Conservation (phyloP, 2,113 vertebrate genomes). For the Cyprinodon brontotheroides region DNA sequence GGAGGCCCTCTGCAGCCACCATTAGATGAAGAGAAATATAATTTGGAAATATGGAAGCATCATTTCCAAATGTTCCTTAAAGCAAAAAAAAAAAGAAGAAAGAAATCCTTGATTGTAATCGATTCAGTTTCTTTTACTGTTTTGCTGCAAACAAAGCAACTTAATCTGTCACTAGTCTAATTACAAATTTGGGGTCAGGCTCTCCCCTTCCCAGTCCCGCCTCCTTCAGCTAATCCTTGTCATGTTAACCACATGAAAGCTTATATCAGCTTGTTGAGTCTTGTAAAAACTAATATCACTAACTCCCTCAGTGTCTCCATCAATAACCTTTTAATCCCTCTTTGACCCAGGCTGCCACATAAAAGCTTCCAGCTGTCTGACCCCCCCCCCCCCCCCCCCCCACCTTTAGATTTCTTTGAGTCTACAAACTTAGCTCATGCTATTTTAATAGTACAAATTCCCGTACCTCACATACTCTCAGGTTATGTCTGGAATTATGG, state of each 20-base stretch:
- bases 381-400: background rate
- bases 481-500: background rate
- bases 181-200: slow-evolving; percentile 4
- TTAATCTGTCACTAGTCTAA: slow-evolving; percentile 7
- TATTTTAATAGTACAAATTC: slow-evolving; percentile 13
- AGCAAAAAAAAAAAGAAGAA: background rate
- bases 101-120: too few relatives aligned
- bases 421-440: slow-evolving; percentile 1
- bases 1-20: too few relatives aligned
- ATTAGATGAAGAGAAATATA: too few relatives aligned
- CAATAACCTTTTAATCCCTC: slow-evolving; percentile 57
- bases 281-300: slow-evolving; percentile 41
- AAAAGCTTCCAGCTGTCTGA: slow-evolving; percentile 29
- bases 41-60: too few relatives aligned
- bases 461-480: slow-evolving; percentile 19
- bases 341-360: slow-evolving; percentile 20
- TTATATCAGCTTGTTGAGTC: slow-evolving; percentile 49
- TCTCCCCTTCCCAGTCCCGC: slow-evolving; percentile 10
- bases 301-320: slow-evolving; percentile 8
- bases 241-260: slow-evolving; percentile 49
- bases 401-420: background rate
- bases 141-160: slow-evolving; percentile 2
- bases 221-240: slow-evolving; percentile 45
- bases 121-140: background rate
- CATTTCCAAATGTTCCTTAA: background rate